Conservation (phyloP, 2,113 vertebrate genomes). For the Puntigrus tetrazona region DNA sequence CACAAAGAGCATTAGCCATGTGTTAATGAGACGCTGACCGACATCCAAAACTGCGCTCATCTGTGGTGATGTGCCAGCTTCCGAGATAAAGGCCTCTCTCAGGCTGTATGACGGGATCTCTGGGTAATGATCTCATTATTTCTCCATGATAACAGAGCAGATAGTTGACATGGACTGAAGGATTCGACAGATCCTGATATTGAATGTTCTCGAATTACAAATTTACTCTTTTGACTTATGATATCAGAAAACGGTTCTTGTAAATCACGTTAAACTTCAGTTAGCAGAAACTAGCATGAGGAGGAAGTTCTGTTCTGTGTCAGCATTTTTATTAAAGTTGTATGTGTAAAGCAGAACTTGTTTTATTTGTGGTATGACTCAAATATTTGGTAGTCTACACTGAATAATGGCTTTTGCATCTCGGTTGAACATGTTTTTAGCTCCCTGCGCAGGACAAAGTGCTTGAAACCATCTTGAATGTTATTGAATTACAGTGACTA, state of each 20-base stretch:
- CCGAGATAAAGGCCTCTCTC: conserved; percentile 30
- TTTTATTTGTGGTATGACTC: not conserved
- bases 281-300: not conserved
- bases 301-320: not conserved
- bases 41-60: conserved; percentile 48
- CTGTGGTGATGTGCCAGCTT: conserved; percentile 21
- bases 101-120: conserved; percentile 11
- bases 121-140: conserved; percentile 30
- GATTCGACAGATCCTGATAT: not conserved
- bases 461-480: not conserved
- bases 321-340: not conserved
- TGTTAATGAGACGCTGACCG: conserved; percentile 43
- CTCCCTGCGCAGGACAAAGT: not conserved
- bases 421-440: not conserved
- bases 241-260: not conserved
- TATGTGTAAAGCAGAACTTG: not conserved
- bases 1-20: conserved; percentile 37
- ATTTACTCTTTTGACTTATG: not conserved
- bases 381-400: not conserved
- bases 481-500: not conserved
- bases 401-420: not conserved
- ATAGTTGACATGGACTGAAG: not conserved
- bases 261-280: not conserved
- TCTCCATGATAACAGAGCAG: conserved; percentile 14
- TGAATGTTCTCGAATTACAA: not conserved